Base-by-base conservation (phyloP, 2,797 vertebrate genomes). In the Menidia menidia region DNA sequence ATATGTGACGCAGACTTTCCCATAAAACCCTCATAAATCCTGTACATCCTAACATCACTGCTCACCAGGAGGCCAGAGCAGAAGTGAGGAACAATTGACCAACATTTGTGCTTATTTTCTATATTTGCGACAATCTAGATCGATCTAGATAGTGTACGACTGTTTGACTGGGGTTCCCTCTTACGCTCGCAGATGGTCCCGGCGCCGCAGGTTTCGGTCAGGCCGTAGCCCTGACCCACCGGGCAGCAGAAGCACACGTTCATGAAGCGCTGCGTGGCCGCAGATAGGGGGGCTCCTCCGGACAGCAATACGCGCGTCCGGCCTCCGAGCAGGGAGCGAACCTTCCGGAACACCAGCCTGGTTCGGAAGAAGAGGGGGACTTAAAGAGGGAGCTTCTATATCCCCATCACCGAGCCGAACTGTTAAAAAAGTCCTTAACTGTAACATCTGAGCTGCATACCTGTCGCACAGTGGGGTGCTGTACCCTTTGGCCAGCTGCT, bases 241-340 rank as follows among this genome's bases (percentile, higher is more conserved):
- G 97, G 94, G 86, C 98, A 99, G 87, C 97, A 99, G 71, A 99
- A 95, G 62, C 98, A 99, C 75, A 99, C 97, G 45, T 99, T 99
- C 97, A 99, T 99, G 90, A 99, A 99, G 35, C 96, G 92, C 70
- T 99, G 97, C 0, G 98, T 99, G n/a, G 94, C 88, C 0, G 96
- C 95, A 0, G 97, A 99, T 4, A 99, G 95, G 0, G 97, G 98
- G 0, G 97, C 98, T 3, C 97, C 97, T 0, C 97, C 98, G 19
- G 96, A 98, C 6, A 99, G 78, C 62, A 99, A 83, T 16, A 98
- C 77, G 4, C 97, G 94, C 1, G 91, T 94, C 60, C 84, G 96
- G 13, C 98, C 97, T 1, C 98, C 98, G 2, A 99, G 90, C 75
- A 99, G 91, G 62, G 94, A 88, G 43, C 95, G 94, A 43, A 99